Conservation (phyloP, 2,113 vertebrate species). For the Lethenteron camtschaticum region DNA sequence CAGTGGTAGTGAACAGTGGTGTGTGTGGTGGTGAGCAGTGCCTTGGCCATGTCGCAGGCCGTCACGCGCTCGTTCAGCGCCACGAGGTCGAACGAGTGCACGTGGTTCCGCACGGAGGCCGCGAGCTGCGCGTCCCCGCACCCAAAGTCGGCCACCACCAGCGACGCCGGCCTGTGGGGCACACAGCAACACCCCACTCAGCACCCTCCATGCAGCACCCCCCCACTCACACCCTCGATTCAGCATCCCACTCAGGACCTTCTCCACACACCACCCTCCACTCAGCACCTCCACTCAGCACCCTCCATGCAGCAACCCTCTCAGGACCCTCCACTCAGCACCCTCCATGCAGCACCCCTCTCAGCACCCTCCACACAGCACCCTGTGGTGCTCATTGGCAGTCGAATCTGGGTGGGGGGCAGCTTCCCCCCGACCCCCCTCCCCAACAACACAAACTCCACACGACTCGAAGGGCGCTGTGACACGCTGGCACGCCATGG, state of each 20-base stretch:
- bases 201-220: background rate
- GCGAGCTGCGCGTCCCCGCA: conserved; percentile 74
- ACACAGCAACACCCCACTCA: background rate
- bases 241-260: background rate
- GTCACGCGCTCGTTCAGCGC: conserved; percentile 43
- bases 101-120: conserved; percentile 40
- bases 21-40: conserved; percentile 14
- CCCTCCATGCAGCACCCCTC: background rate
- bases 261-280: no score
- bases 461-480: no score
- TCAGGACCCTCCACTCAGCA: no score
- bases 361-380: no score
- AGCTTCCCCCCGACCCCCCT: no score
- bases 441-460: no score
- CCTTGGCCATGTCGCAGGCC: conserved; percentile 68
- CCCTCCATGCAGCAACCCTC: background rate
- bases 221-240: background rate
- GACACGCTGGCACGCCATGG: no score
- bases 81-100: conserved; percentile 67
- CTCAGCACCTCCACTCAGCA: no score
- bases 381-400: no score
- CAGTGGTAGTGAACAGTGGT: no score
- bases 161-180: conserved; percentile 31
- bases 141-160: conserved; percentile 74
- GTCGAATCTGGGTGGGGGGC: no score